Evolutionary conservation across 1,140 invertebrate species (phyloP), one percentile per base, ranked within the genome.

Genomic region (Orius insidiosus): DNA sequence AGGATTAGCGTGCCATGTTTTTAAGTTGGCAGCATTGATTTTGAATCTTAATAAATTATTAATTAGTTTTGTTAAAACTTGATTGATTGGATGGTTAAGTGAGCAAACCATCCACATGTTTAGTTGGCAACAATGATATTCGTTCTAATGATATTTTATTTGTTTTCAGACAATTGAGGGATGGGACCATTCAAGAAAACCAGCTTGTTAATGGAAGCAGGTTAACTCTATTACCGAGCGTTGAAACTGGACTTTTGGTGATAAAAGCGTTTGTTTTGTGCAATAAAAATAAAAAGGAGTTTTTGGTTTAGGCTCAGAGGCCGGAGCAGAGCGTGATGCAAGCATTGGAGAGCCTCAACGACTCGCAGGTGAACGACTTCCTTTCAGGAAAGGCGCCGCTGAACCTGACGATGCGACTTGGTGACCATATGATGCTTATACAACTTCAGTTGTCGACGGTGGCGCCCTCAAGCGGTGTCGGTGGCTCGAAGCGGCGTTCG

Each of bases 371-470:
- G 47, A 90, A 89, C 67, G 88, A 93, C 63, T 94, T 95, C 60
- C 68, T 95, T 8, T 87, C 84, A 58, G 87, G 89, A 34, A 87
- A 89, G 63, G 86, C 86, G 18, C 90, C 90, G 10, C 65, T 95
- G 16, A 93, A 93, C 63, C 67, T 95, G 40, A 93, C 86, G 34
- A 93, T 94, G 85, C 74, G 87, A 48, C 67, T 94, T 9, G 88
- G 88, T 15, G 88, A 94, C 60, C 88, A 94, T 65, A 90, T 94
- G 83, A 93, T 94, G 88, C 71, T 94, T 46, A 92, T 95, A 47
- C 88, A 94, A 62, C 67, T 94, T 33, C 88, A 94, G 60, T 65
- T 95, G 43, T 90, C 85, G 37, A 90, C 86, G 9, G 76, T 88
- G 2, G 71, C 71, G 9, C 68, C 62, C n/a, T 46, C 40, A 8